Base-by-base conservation (phyloP, 2,797 vertebrate species). In the Aulostomus chinensis region DNA sequence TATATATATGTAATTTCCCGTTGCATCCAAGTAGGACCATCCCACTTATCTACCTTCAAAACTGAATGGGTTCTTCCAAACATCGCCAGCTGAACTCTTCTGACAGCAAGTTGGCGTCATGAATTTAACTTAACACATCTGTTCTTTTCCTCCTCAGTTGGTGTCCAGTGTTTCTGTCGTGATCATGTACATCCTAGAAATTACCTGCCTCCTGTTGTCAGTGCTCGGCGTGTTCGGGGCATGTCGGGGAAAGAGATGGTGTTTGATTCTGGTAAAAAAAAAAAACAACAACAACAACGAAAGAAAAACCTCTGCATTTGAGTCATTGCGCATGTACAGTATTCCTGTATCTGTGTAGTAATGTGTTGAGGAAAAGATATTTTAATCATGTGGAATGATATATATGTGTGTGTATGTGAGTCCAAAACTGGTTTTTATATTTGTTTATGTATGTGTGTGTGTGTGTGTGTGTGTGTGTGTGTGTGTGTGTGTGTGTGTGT, bases 171-270 rank as follows among this genome's bases (percentile, higher is more conserved):
- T 73, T 3, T 84, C 84, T 26, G 73, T 87, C 3, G 84, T 75
- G 49, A 73, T 83, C 17, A 71, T 88, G 68, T 87, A 87, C 26
- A 10, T 84, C 21, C 70, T 86, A 29, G 86, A 85, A 61, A 67
- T 79, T 3, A 58, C 77, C 68, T 88, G 86, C 51, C 65, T 88
- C 73, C 80, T 88, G 73, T 80, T 88, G 4, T 88, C 86, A 0
- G 69, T 85, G 66, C 71, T 88, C 4, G 86, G 86, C 0, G 75
- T 88, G 24, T 67, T 85, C 3, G 86, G 85, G 52, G 86, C 86
- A 48, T 83, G 61, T 17, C 72, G 57, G 73, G 84, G 80, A 48
- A 88, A 87, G 56, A 80, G 81, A 73, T 88, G 86, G 84, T 88
- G 86, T 56, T 49, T 88, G 60, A 87, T 88, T 64, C 69, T 88